These are phyloP conservation scores for Arctia plantaginis DNA, from an alignment of 2,888 invertebrate genomes.

Conservation along the genomic window DNA sequence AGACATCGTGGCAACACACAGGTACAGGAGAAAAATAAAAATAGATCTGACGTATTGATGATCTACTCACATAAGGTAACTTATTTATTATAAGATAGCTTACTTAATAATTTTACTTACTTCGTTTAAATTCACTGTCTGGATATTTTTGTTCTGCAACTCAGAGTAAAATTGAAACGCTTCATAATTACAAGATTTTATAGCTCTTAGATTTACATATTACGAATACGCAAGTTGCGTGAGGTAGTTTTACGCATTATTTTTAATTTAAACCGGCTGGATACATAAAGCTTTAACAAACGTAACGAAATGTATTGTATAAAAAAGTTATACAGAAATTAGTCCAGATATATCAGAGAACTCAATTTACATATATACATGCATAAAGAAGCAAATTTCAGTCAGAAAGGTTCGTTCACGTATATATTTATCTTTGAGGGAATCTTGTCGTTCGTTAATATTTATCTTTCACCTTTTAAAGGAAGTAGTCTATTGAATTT, in stretches of 20 bases:
- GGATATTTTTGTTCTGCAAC: not conserved
- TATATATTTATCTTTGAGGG: not conserved
- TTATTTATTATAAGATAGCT: not conserved
- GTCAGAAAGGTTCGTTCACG: not conserved
- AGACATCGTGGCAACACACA: conserved; percentile 43
- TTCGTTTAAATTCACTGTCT: not conserved
- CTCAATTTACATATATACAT: not conserved
- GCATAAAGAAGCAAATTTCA: not conserved
- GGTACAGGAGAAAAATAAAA: conserved; percentile 15
- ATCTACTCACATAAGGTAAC: not conserved
- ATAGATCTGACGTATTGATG: conserved; percentile 15
- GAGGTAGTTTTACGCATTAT: not conserved
- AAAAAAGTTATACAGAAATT: not conserved
- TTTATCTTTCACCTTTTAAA: not conserved
- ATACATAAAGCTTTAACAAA: not conserved
- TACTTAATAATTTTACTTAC: not conserved
- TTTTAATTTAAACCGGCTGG: not conserved
- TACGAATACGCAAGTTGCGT: not conserved
- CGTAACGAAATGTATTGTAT: not conserved
- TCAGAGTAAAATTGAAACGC: not conserved
- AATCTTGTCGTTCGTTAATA: not conserved
- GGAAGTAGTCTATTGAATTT: not conserved
- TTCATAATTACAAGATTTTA: not conserved
- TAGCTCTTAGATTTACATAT: not conserved
- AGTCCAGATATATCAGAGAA: not conserved